Conservation (phyloP, 1,140 invertebrate species). For the Heliothis subflexa region DNA sequence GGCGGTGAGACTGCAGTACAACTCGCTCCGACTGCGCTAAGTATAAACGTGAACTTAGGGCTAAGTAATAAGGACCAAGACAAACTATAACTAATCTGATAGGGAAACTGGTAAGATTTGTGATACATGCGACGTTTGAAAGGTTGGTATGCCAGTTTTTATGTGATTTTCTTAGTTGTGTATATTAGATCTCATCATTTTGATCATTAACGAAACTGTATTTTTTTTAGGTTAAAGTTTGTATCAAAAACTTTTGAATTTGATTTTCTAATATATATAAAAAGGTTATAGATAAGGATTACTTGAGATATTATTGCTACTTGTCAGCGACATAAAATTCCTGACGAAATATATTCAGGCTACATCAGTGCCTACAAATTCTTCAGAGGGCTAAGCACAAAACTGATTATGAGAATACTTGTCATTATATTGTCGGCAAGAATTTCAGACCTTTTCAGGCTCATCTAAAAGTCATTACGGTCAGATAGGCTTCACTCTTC, state of each 20-base stretch:
- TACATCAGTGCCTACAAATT: neutral
- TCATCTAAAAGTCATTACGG: slow-evolving; percentile 36
- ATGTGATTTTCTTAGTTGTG: too few species aligned
- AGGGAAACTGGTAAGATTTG: neutral
- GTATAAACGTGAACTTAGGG: slow-evolving; percentile 2
- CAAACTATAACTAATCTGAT: slow-evolving; percentile 18
- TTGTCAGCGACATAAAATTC: neutral
- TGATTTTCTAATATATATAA: too few species aligned
- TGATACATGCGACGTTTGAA: neutral
- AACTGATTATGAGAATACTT: neutral
- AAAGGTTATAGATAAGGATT: too few species aligned
- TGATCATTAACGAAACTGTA: too few species aligned
- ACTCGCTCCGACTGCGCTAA: slow-evolving; percentile 8
- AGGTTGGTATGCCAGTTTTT: neutral
- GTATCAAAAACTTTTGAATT: too few species aligned
- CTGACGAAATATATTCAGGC: neutral
- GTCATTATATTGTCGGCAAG: neutral
- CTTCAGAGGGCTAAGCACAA: neutral
- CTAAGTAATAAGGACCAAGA: slow-evolving; percentile 25
- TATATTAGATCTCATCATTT: too few species aligned
- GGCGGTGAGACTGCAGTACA: slow-evolving; percentile 7
- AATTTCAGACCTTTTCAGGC: slow-evolving; percentile 5
- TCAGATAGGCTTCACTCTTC: slow-evolving; percentile 30
- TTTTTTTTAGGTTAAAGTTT: too few species aligned
- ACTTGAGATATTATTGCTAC: too few species aligned